Evolutionary conservation across 2,888 invertebrate species (phyloP).

Genomic region (Cephalotes varians): DNA sequence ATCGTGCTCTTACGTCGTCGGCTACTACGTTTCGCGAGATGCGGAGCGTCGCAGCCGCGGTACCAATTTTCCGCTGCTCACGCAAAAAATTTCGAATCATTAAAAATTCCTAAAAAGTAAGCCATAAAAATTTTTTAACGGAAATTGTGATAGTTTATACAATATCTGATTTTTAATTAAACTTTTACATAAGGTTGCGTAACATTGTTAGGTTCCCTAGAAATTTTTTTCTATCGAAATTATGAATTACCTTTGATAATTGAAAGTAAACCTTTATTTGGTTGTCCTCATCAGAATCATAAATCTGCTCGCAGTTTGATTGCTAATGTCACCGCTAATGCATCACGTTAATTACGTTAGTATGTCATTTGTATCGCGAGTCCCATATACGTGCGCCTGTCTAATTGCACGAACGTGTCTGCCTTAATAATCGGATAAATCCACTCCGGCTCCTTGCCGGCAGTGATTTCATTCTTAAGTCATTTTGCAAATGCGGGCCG

Average conservation of each 20-base stretch:
- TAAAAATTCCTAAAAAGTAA: background rate
- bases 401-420: slow-evolving; percentile 22
- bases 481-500: slow-evolving; percentile 1
- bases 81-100: too few relatives aligned
- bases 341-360: background rate
- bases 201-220: background rate
- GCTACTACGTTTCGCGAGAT: background rate
- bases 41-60: too few relatives aligned
- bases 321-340: background rate
- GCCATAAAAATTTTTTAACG: background rate
- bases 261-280: background rate
- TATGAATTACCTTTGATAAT: background rate
- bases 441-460: background rate
- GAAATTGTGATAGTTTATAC: background rate
- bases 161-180: background rate
- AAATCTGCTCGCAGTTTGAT: background rate
- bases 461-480: slow-evolving; percentile 27
- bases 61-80: background rate
- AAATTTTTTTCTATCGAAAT: background rate
- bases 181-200: background rate
- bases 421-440: slow-evolving; percentile 40
- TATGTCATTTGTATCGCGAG: slow-evolving; percentile 4
- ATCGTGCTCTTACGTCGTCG: background rate
- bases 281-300: background rate
- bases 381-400: background rate